Base-by-base conservation (phyloP, 2,797 vertebrate genomes). In the Malacoctenus gilli region DNA sequence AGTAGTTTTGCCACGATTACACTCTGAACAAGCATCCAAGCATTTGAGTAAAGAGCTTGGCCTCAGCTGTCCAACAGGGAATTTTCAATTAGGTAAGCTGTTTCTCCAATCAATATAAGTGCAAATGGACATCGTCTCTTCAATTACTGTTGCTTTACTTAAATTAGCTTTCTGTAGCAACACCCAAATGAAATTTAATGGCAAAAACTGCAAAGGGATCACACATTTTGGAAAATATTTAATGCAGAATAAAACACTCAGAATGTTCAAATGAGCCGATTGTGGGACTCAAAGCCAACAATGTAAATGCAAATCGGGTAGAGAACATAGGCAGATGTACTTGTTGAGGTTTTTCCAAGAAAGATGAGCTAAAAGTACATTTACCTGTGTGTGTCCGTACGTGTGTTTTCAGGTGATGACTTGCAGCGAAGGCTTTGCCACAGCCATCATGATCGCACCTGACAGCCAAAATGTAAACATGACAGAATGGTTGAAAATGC, bases 331-430 rank as follows among this genome's bases (percentile, higher is more conserved):
- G 44, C 59, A 51, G 2, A 57, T 3, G 19, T 40, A 16, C 32
- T 25, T 40, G 18, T 43, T 60, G 2, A 43, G 51, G 14, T 15
- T 15, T 48, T 3, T 4, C 8, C 4, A 13, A 55, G 11, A 31
- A 38, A 37, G 14, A 46, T 42, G 25, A 61, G 44, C 43, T 1
- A 52, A 44, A 25, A 28, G 22, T 11, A 53, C 6, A 37, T 38
- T 23, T 83, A 99, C 97, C 97, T 82, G 96, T 99, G 85, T 99
- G 97, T 66, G 96, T 99, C 77, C 97, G 94, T 80, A 96, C 96
- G 1, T 99, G 97, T n/a, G 96, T 99, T 92, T 98, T 99, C 70
- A 99, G 93, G 84, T 99, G 97, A 88, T 98, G 97, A 90, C 97
- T 99, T 58, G 95, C 97, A 80, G 97, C 97, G 86, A 99, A 99